These are phyloP conservation scores for Cranoglanis bouderius DNA, from an alignment of 2,113 vertebrate genomes.

Conservation along the genomic window DNA sequence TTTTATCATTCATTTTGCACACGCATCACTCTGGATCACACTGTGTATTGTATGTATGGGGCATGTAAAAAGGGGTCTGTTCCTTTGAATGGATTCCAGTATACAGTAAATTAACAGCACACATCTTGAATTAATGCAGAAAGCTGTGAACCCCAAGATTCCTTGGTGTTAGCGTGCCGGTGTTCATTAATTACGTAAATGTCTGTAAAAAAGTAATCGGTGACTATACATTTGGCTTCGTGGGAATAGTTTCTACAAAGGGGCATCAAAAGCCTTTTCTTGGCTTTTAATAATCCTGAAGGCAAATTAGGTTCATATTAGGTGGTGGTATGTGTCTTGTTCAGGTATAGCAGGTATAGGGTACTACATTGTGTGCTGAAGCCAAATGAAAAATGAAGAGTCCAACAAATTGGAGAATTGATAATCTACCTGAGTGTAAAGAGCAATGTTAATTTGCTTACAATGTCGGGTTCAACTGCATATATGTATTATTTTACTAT, in stretches of 20 bases:
- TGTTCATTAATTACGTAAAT: conserved; percentile 54
- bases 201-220: conserved; percentile 46
- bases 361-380: background rate
- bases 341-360: background rate
- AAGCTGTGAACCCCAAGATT: conserved; percentile 52
- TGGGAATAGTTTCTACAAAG: conserved; percentile 45
- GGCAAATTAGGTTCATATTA: conserved; percentile 22
- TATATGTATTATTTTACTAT: background rate
- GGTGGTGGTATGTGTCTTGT: conserved; percentile 15
- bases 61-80: conserved; percentile 52
- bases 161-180: conserved; percentile 38
- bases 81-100: conserved; percentile 59
- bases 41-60: conserved; percentile 57
- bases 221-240: conserved; percentile 31
- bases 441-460: background rate
- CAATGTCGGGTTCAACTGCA: background rate
- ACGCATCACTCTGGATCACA: conserved; percentile 54
- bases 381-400: background rate
- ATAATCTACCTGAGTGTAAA: background rate
- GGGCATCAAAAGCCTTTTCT: conserved; percentile 21
- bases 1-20: conserved; percentile 49
- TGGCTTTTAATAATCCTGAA: conserved; percentile 8
- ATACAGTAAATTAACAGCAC: conserved; percentile 56
- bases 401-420: background rate
- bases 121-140: conserved; percentile 58